Percentiles rank a stretch among this genome's conserved stretches.
These are phyloP conservation scores for Drosophila repleta DNA, from an alignment of 1,140 invertebrate genomes.

Conservation along the genomic window DNA sequence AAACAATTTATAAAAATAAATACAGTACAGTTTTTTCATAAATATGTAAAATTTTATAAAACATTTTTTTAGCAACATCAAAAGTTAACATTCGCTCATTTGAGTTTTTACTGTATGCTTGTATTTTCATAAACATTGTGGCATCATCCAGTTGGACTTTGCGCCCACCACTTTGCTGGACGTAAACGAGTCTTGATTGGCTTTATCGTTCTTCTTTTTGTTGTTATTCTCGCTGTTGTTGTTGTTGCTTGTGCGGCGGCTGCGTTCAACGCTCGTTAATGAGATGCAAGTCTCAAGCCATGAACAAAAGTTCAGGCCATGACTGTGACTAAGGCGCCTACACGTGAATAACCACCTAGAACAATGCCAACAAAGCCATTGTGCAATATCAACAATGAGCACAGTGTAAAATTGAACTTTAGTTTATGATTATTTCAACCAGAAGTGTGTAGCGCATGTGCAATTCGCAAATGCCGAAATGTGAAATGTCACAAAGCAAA, in stretches of 20 bases:
- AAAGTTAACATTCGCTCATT: not conserved
- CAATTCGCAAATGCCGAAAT: constrained; percentile 29
- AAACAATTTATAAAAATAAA: not conserved
- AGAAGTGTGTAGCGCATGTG: constrained; percentile 48
- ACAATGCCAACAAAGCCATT: constrained; percentile 40
- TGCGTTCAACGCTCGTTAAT: constrained; percentile 60
- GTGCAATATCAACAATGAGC: constrained; percentile 13
- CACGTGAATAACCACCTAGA: constrained; percentile 22
- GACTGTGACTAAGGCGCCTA: constrained; percentile 50
- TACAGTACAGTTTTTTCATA: not conserved
- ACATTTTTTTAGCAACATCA: not conserved
- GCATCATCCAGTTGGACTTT: constrained; percentile 62
- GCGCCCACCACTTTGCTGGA: constrained; percentile 37
- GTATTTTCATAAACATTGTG: not conserved
- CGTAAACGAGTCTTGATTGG: constrained; percentile 76
- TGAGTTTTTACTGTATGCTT: not conserved
- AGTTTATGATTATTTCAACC: constrained; percentile 9
- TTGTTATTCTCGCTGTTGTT: constrained; percentile 27
- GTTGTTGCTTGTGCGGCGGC: constrained; percentile 18
- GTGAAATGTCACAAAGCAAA: constrained; percentile 24
- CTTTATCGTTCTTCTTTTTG: constrained; percentile 33
- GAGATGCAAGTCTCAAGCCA: constrained; percentile 50
- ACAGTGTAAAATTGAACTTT: not conserved
- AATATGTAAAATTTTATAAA: not conserved
- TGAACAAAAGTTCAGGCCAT: constrained; percentile 48